Base-by-base conservation (phyloP, 2,888 invertebrate species). In the Nephrotoma appendiculata region DNA sequence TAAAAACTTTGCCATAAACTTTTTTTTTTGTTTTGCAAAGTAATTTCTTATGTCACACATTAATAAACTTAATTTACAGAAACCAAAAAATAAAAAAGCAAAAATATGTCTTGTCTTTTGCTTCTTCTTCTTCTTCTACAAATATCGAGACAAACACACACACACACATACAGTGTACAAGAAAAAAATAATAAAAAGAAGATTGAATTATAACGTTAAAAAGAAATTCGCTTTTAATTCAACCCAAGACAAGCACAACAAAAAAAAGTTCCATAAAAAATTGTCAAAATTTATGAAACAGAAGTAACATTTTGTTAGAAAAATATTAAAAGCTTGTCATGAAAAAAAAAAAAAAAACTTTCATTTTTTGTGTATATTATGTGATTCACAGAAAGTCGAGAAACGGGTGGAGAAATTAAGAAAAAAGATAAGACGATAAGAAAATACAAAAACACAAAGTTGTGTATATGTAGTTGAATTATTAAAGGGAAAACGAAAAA, bases 311-410 rank as follows among this genome's bases (percentile, higher is more conserved):
- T 52, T 86, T 86, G 52, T 86, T 86, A 41, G 86, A 41, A 41
- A 71, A 71, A 86, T 86, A 86, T 86, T 86, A 86, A 86, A 86
- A 86, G 86, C 86, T 57, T 86, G 86, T 86, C 86, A 86, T 86
- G 57, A 84, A 84, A 19, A 42, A 41, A 42, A 41, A 42, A 84
- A 42, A 84, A 41, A 83, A 12, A 84, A 84, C 12, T 83, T 83
- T 83, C 83, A 41, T 83, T 41, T 83, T 83, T 41, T 83, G 83
- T 83, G 11, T 41, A 2, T 48, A 12, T 48, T n/a, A 83, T 83
- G 9, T 83, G 83, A 52, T 52, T 52, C 52, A 52, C 52, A 52
- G 31, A 71, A 71, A 71, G 71, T 71, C 71, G 31, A 71, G 31
- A 31, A 31, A 71, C 31, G 6, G 19, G 71, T 71, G 71, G 71